Evolutionary conservation across 2,113 vertebrate genomes (phyloP).

Genomic region (Anolis sagrei): DNA sequence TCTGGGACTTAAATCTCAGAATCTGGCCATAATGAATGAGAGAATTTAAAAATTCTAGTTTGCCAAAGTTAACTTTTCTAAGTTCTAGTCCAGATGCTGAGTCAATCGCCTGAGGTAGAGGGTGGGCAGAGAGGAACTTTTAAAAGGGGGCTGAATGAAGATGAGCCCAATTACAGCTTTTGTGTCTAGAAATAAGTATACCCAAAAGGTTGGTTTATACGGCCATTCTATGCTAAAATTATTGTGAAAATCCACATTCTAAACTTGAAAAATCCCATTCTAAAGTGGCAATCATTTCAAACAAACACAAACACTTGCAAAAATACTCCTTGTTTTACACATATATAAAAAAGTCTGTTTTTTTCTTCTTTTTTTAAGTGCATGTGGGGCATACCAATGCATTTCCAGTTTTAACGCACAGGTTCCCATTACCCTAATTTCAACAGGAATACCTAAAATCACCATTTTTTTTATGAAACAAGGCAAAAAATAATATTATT

Average conservation of each 20-base stretch:
- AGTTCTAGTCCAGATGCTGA: too few relatives aligned
- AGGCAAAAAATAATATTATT: not conserved
- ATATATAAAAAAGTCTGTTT: not conserved
- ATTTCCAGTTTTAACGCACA: slow-evolving; percentile 36
- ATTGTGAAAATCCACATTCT: not conserved
- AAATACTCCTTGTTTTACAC: not conserved
- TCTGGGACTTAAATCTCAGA: too few relatives aligned
- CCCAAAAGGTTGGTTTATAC: not conserved
- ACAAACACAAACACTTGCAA: not conserved
- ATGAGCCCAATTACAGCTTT: not conserved
- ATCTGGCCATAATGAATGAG: too few relatives aligned
- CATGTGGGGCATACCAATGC: slow-evolving; percentile 3
- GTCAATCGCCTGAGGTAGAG: not conserved
- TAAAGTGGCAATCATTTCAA: not conserved
- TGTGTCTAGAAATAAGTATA: not conserved
- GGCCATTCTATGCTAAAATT: not conserved
- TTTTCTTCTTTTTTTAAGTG: not conserved
- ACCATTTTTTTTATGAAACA: not conserved
- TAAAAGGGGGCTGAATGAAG: not conserved
- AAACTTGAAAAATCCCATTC: not conserved
- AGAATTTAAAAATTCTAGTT: too few relatives aligned
- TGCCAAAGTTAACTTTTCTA: too few relatives aligned
- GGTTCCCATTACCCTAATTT: slow-evolving; percentile 34
- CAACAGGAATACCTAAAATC: not conserved
- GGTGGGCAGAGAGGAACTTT: not conserved